These are phyloP conservation scores for Polypedilum vanderplanki DNA, from an alignment of 1,140 invertebrate species.

Conservation along the genomic window DNA sequence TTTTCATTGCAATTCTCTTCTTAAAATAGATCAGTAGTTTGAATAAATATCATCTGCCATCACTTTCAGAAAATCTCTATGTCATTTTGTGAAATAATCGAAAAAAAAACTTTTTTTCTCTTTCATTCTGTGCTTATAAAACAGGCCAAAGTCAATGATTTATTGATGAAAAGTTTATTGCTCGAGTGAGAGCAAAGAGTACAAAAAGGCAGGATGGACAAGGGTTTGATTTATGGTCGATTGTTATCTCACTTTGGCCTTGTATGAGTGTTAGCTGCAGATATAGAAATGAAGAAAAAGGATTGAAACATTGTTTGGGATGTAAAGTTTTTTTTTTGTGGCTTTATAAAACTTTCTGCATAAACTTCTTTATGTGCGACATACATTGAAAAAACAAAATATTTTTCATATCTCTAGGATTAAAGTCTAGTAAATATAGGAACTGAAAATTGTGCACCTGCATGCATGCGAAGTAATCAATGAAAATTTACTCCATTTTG, in stretches of 20 bases:
- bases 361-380: background rate
- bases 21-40: background rate
- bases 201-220: constrained; percentile 16
- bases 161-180: constrained; percentile 19
- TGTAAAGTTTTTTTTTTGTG: constrained; percentile 13
- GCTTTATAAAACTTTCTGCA: background rate
- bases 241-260: background rate
- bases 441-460: background rate
- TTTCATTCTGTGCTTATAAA: background rate
- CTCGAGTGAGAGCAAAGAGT: background rate
- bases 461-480: background rate
- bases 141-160: background rate
- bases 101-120: background rate
- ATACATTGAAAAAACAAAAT: background rate
- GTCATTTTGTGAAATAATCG: constrained; percentile 7
- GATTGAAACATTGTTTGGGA: background rate
- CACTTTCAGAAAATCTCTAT: background rate
- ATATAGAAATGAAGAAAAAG: too few relatives aligned
- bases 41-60: background rate
- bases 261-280: too few relatives aligned
- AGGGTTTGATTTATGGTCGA: constrained; percentile 17
- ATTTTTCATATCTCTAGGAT: background rate
- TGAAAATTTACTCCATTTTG: background rate
- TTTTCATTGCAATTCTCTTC: background rate
- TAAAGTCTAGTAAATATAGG: background rate